Percentiles rank a stretch among this genome's conserved stretches.
These are phyloP conservation scores for Lutraria lutraria DNA, from an alignment of 2,888 invertebrate species.

Conservation along the genomic window DNA sequence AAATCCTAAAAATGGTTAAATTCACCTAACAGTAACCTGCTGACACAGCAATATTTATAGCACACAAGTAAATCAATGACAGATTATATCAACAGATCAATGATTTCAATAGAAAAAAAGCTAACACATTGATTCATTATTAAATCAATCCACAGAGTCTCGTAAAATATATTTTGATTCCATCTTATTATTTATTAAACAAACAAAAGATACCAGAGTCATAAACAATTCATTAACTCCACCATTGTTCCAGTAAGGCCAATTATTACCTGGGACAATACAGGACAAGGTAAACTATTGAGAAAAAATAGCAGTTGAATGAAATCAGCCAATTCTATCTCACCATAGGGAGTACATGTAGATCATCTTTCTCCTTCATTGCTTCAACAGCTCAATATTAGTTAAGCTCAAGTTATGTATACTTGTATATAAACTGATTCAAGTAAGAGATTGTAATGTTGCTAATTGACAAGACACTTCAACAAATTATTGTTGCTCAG, in stretches of 20 bases:
- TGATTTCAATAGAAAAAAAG: neutral
- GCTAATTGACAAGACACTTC: neutral
- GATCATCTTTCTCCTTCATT: neutral
- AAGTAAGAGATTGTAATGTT: neutral
- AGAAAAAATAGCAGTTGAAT: neutral
- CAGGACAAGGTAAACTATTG: neutral
- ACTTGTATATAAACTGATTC: neutral
- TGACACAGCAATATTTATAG: constrained; percentile 1
- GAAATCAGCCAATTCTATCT: neutral
- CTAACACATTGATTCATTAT: neutral
- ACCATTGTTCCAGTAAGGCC: neutral
- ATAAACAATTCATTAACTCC: constrained; percentile 22
- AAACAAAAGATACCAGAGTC: constrained; percentile 15
- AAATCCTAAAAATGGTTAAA: neutral
- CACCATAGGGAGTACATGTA: neutral
- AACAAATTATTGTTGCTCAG: neutral
- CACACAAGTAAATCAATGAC: neutral
- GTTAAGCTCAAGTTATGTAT: neutral
- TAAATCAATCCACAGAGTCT: neutral
- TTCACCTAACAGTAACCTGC: neutral
- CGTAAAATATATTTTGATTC: constrained; percentile 17
- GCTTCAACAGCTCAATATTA: neutral
- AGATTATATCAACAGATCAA: constrained; percentile 6
- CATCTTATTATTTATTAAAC: constrained; percentile 18
- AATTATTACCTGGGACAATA: neutral